Evolutionary conservation across 2,797 vertebrate species (phyloP).

Genomic region (Masticophis lateralis): DNA sequence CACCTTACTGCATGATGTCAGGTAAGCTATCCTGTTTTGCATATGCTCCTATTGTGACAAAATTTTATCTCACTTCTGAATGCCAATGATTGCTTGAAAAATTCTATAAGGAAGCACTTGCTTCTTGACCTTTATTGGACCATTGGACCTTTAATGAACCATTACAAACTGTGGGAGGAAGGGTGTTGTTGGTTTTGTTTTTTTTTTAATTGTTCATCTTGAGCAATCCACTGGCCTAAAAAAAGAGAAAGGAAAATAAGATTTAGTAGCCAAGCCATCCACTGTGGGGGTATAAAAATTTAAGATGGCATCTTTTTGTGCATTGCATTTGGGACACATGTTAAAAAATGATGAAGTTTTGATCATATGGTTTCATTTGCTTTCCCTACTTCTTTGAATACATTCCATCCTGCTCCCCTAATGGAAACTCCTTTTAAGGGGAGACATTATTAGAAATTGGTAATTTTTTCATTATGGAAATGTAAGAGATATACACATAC

Average conservation of each 20-base stretch:
- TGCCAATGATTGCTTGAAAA: slow-evolving; percentile 34
- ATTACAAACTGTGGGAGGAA: neutral
- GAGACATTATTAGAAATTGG: slow-evolving; percentile 16
- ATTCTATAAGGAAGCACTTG: neutral
- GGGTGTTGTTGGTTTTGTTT: neutral
- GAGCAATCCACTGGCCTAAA: slow-evolving; percentile 9
- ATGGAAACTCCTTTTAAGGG: neutral
- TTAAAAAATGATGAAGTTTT: neutral
- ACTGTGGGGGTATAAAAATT: neutral
- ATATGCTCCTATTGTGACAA: neutral
- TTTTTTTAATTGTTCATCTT: neutral
- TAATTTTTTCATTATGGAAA: neutral
- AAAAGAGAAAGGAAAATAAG: neutral
- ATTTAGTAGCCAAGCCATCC: neutral
- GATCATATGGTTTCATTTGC: neutral
- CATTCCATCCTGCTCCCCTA: neutral
- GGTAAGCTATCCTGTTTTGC: slow-evolving; percentile 29
- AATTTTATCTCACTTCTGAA: neutral
- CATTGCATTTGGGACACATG: neutral
- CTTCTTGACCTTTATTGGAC: neutral
- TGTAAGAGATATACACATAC: neutral
- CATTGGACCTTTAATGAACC: neutral
- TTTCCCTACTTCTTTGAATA: neutral
- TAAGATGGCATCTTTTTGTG: neutral
- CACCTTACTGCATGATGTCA: slow-evolving; percentile 41